phyloP scores from a whole-genome alignment of 2,797 vertebrate genomes.

The Pelochelys cantorii region DNA sequence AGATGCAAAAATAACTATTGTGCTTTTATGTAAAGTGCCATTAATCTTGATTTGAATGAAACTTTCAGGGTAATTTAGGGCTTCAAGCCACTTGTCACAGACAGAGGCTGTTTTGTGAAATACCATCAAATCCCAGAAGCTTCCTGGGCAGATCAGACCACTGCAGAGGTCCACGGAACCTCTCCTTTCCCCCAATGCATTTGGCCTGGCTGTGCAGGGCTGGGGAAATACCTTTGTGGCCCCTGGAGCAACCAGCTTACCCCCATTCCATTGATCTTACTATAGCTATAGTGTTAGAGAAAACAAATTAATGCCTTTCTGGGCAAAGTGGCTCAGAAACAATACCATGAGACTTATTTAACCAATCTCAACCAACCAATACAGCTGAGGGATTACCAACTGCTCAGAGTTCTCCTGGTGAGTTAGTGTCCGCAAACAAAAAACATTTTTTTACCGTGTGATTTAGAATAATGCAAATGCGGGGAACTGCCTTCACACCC shows the following conservation, averaged over 20 bases:
- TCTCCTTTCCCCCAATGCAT: not conserved
- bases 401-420: not conserved
- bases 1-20: rapidly evolving
- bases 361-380: not conserved
- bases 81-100: not conserved
- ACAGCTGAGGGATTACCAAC: not conserved
- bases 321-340: not conserved
- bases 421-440: not conserved
- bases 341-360: not conserved
- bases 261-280: not conserved
- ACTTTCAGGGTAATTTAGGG: rapidly evolving
- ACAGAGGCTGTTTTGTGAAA: not conserved
- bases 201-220: not conserved
- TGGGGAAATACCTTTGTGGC: not conserved
- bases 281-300: not conserved
- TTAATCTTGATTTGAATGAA: rapidly evolving
- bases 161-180: not conserved
- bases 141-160: not conserved
- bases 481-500: not conserved
- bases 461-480: not conserved
- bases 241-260: not conserved
- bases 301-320: not conserved
- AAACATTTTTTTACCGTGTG: not conserved
- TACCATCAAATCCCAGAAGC: not conserved
- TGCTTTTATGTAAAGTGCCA: not conserved